These are phyloP conservation scores for Orthonevra nobilis DNA, from an alignment of 2,888 invertebrate genomes.

Conservation along the genomic window DNA sequence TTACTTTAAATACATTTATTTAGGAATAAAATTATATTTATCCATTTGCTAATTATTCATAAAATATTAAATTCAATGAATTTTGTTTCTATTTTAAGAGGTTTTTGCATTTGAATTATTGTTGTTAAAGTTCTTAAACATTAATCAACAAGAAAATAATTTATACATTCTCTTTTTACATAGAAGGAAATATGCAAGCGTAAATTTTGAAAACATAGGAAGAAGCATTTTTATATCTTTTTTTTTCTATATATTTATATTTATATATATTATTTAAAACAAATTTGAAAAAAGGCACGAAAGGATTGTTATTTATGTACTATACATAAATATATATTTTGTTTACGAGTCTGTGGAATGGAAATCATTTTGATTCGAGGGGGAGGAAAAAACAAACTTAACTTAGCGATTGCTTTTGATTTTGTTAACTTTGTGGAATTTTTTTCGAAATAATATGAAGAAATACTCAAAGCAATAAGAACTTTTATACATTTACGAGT, in stretches of 20 bases:
- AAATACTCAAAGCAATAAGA: background rate
- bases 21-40: slow-evolving; percentile 43
- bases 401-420: slow-evolving; percentile 36
- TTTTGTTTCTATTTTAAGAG: background rate
- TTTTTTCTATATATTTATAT: too few relatives aligned
- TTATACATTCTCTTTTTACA: slow-evolving; percentile 4
- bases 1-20: slow-evolving; percentile 16
- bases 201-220: slow-evolving; percentile 19
- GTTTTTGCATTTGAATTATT: slow-evolving; percentile 18
- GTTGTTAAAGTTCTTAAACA: slow-evolving; percentile 54
- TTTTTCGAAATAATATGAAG: background rate
- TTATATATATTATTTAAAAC: slow-evolving; percentile 16
- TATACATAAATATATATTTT: too few relatives aligned
- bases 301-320: slow-evolving; percentile 58
- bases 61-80: slow-evolving; percentile 7
- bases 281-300: slow-evolving; percentile 67
- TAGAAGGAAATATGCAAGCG: slow-evolving; percentile 29
- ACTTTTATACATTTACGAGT: background rate
- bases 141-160: slow-evolving; percentile 63
- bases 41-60: slow-evolving; percentile 43
- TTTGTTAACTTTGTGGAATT: slow-evolving; percentile 46
- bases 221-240: slow-evolving; percentile 14
- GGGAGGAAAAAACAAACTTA: slow-evolving; percentile 19
- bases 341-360: slow-evolving; percentile 42
- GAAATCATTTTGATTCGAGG: slow-evolving; percentile 29